Evolutionary conservation across 2,888 invertebrate species (phyloP), one percentile per base, ranked within the genome.

Genomic region (Andrena hattorfiana): DNA sequence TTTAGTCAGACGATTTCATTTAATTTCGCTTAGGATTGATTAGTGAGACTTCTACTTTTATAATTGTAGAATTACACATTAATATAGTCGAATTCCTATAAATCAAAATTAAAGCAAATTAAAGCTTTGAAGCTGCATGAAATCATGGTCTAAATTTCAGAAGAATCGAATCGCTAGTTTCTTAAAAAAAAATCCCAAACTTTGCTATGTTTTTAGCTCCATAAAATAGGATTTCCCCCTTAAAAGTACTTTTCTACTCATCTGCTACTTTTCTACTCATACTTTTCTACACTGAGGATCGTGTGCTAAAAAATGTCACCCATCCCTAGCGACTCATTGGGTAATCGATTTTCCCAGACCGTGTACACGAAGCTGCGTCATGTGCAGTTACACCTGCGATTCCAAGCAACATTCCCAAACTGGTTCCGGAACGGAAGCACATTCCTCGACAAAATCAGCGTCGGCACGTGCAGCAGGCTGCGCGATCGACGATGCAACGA

Each of bases 401-500:
- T 56, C 32, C 32, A 35, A 54, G 23, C n/a, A 6, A n/a, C 23
- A 72, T 72, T 63, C 16, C 20, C 60, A 48, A 60, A 70, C 64
- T 32, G 35, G 26, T 13, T 32, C 20, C 56, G 13, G 20, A 49
- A 73, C 63, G 68, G 59, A 77, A 76, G 62, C 23, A 51, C 20
- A 48, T 28, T 20, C 71, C 30, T 51, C 20, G 16, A 20, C 20
- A 20, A 49, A 72, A 56, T 68, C n/a, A 4, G 54, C 16, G 42
- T n/a, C 26, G 54, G 49, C 66, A 60, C 66, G 77, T 49, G 74
- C 28, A 54, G 16, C 23, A 4, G 16, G 42, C 56, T 8, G 54
- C 20, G 20, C 54, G 54, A 10, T n/a, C 32, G 54, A 5, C 49
- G 66, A 54, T 66, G 73, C 60, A 77, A 77, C 60, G 49, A 60